Evolutionary conservation across 2,113 vertebrate genomes (phyloP).

Genomic region (Silurus glanis): DNA sequence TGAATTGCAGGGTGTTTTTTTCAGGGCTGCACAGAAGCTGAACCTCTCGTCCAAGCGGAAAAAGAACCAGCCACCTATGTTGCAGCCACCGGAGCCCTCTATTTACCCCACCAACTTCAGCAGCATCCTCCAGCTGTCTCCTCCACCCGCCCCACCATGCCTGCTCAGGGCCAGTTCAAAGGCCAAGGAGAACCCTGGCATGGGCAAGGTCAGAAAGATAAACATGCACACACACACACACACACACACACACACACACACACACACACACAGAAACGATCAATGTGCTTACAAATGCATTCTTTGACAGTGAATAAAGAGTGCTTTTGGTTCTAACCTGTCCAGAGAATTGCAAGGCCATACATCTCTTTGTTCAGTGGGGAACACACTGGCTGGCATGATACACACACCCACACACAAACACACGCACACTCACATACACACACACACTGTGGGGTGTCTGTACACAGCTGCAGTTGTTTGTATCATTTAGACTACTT

Average conservation of each 20-base stretch:
- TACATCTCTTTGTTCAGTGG: conserved; percentile 27
- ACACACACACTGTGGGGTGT: conserved; percentile 21
- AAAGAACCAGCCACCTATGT: conserved; percentile 84
- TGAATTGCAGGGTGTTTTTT: conserved; percentile 34
- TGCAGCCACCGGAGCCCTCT: conserved; percentile 82
- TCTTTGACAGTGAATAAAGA: conserved; percentile 43
- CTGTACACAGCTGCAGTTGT: conserved; percentile 50
- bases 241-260: neutral
- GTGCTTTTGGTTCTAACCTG: conserved; percentile 16
- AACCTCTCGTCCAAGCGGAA: conserved; percentile 97
- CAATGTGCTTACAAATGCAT: conserved; percentile 27
- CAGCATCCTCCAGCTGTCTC: conserved; percentile 85
- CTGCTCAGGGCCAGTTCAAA: conserved; percentile 91
- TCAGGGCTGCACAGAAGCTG: conserved; percentile 96
- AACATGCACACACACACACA: conserved; percentile 27
- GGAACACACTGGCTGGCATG: neutral
- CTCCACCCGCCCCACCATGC: conserved; percentile 93
- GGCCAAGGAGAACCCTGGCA: conserved; percentile 94
- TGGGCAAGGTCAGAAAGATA: conserved; percentile 87
- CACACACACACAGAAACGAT: neutral
- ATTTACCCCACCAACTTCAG: conserved; percentile 95
- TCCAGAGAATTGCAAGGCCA: conserved; percentile 5
- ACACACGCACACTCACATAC: conserved; percentile 1
- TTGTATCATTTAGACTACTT: conserved; percentile 22
- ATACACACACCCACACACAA: conserved; percentile 8